Base-by-base conservation (phyloP, 1,140 invertebrate species). In the Panagrolaimus sp. region DNA sequence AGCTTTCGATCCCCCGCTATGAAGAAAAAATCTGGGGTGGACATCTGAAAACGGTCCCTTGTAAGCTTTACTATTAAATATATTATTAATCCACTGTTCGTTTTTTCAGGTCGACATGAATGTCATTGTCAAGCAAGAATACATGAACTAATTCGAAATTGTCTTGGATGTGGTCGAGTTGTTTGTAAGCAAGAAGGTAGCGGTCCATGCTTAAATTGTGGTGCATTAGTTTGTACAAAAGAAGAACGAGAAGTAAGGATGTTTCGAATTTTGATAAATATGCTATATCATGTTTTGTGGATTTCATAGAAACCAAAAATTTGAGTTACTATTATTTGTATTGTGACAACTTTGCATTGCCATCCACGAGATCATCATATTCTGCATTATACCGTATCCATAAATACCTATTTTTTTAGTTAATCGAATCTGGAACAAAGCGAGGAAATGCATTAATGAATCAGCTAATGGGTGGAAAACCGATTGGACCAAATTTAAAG, bases 151-250 rank as follows among this genome's bases (percentile, higher is more conserved):
- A 88, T 98, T 61, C 93, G 91, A 80, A 99, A 98, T 85, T 99
- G 96, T 78, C 79, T 91, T 0, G 88, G 88, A 65, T 99, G 96
- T 87, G 96, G 96, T 0, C 86, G 93, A 72, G 91, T 98, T 78
- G 91, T 98, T 25, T 98, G 95, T 85, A 87, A 88, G 65, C 93
- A 97, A 85, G 96, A 99, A 86, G 94, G 95, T 1, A 90, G 92
- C 44, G 96, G 96, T 0, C 91, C 92, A 1, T 98, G 96, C 83
- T 87, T 96, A 11, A 94, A 90, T 78, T 99, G 96, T 86, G 90
- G 88, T 1, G 88, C 89, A 75, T 83, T 91, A 71, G 92, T 92
- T 27, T 78, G 76, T 62, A 82, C 78, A 9, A 66, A 66, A 38
- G 81, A 81, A 51, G 81, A 82, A 64, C 45, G 70, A 63, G 71